Conservation (phyloP, 2,113 vertebrate genomes). For the Hymenochirus boettgeri region DNA sequence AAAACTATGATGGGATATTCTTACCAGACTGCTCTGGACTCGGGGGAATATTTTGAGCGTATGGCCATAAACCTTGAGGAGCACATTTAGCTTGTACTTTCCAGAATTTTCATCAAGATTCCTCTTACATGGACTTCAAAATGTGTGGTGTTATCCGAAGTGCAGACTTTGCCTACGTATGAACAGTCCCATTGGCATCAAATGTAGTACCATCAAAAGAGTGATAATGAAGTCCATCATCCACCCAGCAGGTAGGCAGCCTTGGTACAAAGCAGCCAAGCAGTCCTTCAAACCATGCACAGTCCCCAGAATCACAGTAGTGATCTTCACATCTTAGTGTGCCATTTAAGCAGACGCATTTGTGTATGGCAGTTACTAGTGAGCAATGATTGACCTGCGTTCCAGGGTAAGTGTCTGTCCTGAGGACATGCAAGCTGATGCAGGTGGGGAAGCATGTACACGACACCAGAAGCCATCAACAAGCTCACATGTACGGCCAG, state of each 20-base stretch:
- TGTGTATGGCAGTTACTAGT: slow-evolving; percentile 45
- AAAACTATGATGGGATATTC: not conserved
- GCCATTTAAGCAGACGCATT: slow-evolving; percentile 55
- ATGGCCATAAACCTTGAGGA: not conserved
- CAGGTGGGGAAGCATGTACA: too few species aligned
- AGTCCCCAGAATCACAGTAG: slow-evolving; percentile 48
- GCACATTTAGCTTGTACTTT: not conserved
- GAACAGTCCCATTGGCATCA: not conserved
- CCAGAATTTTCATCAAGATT: not conserved
- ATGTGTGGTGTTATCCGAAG: not conserved
- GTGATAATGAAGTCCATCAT: not conserved
- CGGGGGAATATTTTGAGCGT: not conserved
- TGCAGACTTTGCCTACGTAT: not conserved
- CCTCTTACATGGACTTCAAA: not conserved
- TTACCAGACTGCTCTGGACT: slow-evolving; percentile 5
- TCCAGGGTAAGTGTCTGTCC: too few species aligned
- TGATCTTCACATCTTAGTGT: slow-evolving; percentile 48
- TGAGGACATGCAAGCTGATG: too few species aligned
- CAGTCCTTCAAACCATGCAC: slow-evolving; percentile 55
- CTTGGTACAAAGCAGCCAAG: slow-evolving; percentile 39
- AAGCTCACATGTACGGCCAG: too few species aligned
- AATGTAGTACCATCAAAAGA: slow-evolving; percentile 2
- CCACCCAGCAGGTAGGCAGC: not conserved
- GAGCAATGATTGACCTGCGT: slow-evolving; percentile 52
- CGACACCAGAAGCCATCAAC: too few species aligned